Base-by-base conservation (phyloP, 2,113 vertebrate genomes). In the Rhea americana region DNA sequence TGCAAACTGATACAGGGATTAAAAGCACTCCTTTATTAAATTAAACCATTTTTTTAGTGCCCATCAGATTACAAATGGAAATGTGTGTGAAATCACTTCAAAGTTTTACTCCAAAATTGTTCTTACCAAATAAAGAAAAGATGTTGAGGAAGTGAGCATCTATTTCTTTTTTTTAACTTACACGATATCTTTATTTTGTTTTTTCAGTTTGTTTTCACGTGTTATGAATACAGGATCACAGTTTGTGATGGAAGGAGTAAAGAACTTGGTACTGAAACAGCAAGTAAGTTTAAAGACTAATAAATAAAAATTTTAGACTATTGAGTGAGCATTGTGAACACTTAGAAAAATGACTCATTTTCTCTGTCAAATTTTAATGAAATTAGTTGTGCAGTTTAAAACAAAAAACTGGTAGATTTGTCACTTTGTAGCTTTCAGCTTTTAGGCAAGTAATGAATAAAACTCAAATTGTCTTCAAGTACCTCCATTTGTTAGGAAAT, bases 201-300 rank as follows among this genome's bases (percentile, higher is more conserved):
- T 96, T 90, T 95, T 89, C 97, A 99, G 99, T 41, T 97, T 99
- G 19, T 98, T 99, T 92, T 99, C 99, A 91, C 98, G 99, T 96
- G 99, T 99, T 96, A 99, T 99, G 99, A 99, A 99, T 89, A 98
- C 98, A 8, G 99, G 99, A 94, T 99, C 99, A 56, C 99, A 99
- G 94, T 99, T 99, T 96, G 99, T 99, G 74, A 99, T 99, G 99
- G 99, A 99, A 98, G 99, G 99, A 63, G 99, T 99, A 92, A 99
- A 99, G 97, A 99, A 99, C 97, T 98, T 99, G 72, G 99, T 99
- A 61, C 86, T 99, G 92, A 99, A 99, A 93, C 99, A 99, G 68
- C 99, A 99, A 95, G 99, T 99, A 96, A 98, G 98, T 98, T 86
- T 73, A 68, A 75, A 75, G 61, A 71, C 0, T 2, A 48, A 5